Evolutionary conservation across 2,113 vertebrate genomes (phyloP).

Genomic region (Cyanoderma ruficeps): DNA sequence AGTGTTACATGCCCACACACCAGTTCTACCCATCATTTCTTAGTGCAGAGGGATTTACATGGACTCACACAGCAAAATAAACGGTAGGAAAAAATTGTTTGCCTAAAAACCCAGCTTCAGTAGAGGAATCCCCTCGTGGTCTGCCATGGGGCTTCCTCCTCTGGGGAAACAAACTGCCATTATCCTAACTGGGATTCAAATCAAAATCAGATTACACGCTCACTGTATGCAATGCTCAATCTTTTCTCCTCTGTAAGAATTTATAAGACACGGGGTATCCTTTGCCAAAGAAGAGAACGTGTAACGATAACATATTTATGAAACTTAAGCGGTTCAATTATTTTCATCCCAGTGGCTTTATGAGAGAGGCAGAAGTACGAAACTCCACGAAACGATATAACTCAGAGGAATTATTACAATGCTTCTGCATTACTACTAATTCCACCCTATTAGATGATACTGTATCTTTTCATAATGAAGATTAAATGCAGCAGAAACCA

Average conservation of each 20-base stretch:
- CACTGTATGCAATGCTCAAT: neutral
- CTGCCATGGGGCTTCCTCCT: neutral
- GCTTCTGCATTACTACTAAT: constrained; percentile 68
- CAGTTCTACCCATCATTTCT: neutral
- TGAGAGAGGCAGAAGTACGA: constrained; percentile 52
- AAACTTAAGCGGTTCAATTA: constrained; percentile 46
- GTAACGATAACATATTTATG: constrained; percentile 48
- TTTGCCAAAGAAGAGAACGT: neutral
- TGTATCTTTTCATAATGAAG: constrained; percentile 71
- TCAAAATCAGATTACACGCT: neutral
- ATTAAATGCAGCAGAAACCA: constrained; percentile 73
- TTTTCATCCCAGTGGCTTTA: constrained; percentile 53
- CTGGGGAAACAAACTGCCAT: neutral
- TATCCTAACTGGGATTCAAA: neutral
- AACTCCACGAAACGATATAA: constrained; percentile 57
- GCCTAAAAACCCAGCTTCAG: neutral
- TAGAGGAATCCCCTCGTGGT: neutral
- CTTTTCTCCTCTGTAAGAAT: neutral
- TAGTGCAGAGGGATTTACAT: neutral
- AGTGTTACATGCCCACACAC: too few species aligned
- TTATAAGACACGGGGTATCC: neutral
- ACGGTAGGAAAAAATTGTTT: neutral
- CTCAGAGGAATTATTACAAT: constrained; percentile 66
- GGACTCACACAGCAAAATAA: fast-evolving
- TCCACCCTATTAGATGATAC: constrained; percentile 71